Base-by-base conservation (phyloP, 1,140 invertebrate species). In the Marisa cornuarietis region DNA sequence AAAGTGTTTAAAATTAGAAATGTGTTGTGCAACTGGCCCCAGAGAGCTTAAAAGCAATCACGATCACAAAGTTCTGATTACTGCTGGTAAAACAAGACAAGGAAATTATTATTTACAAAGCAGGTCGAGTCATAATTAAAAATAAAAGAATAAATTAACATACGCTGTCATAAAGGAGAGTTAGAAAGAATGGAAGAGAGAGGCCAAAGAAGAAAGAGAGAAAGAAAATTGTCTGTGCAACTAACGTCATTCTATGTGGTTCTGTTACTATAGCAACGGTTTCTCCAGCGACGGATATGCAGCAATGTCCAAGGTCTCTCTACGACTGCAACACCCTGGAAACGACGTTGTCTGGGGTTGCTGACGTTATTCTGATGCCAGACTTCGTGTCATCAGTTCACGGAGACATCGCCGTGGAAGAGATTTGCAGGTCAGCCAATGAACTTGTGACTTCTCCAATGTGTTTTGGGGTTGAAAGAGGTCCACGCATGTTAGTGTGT, bases 291-390 rank as follows among this genome's bases (percentile, higher is more conserved):
- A 24, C 61, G n/a, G 81, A 82, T 54, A 75, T 76, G 61, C 58
- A 78, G 68, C 78, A 82, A 31, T 82, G 81, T 24, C 81, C 81
- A 1, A 71, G 71, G 2, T 69, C 71, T 52, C 65, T 82, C n/a
- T 82, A 82, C 61, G 81, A 81, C 77, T 82, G 81, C 31, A 22
- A 52, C 77, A 79, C 71, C 14, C 65, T 82, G 24, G 71, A 82
- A 65, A 63, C 71, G 22, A 66, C 69, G 1, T 51, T 82, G 52
- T 73, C 73, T 22, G n/a, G 26, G 2, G 73, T 71, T 31, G 72
- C 73, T 63, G 81, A 82, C 65, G 77, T 76, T 72, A 79, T 82
- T 54, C 66, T 82, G 18, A 82, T 74, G 65, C 81, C 81, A 6
- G 81, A 82, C 42, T 82, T 82, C 42, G 78, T 82, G 71, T 75